phyloP scores from a whole-genome alignment of 2,797 vertebrate species.

The Ptychobarbus kaznakovi region DNA sequence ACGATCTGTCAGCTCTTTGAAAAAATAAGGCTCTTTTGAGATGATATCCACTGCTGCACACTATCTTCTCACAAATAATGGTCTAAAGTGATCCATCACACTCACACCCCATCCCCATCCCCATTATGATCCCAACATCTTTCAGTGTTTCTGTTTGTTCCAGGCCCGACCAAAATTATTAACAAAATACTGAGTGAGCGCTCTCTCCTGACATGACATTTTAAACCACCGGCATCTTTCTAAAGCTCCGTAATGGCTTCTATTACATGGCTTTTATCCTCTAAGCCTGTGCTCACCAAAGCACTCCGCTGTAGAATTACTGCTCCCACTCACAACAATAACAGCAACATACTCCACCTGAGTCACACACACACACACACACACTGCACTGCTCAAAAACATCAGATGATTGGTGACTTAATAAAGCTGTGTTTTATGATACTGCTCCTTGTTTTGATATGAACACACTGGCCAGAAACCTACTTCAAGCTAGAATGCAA shows the following conservation, averaged over 20 bases:
- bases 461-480: not conserved
- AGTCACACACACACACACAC: conserved; percentile 17
- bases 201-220: conserved; percentile 73
- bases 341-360: conserved; percentile 45
- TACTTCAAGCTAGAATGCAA: not conserved
- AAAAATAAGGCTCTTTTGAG: conserved; percentile 25
- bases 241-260: conserved; percentile 69
- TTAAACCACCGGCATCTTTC: conserved; percentile 69
- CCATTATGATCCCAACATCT: conserved; percentile 35
- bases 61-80: conserved; percentile 30
- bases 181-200: conserved; percentile 70
- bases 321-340: conserved; percentile 59
- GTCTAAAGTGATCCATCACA: conserved; percentile 31
- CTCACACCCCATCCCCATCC: conserved; percentile 1
- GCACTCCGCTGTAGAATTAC: conserved; percentile 57
- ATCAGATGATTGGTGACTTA: conserved; percentile 18
- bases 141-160: conserved; percentile 28
- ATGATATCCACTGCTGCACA: conserved; percentile 22
- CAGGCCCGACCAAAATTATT: conserved; percentile 68
- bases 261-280: conserved; percentile 71
- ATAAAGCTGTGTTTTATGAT: conserved; percentile 4
- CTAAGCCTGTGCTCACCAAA: conserved; percentile 67
- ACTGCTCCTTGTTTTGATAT: not conserved
- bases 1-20: conserved; percentile 32
- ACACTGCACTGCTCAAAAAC: conserved; percentile 9